phyloP scores from a whole-genome alignment of 2,113 vertebrate species.

The Ctenomys sociabilis region DNA sequence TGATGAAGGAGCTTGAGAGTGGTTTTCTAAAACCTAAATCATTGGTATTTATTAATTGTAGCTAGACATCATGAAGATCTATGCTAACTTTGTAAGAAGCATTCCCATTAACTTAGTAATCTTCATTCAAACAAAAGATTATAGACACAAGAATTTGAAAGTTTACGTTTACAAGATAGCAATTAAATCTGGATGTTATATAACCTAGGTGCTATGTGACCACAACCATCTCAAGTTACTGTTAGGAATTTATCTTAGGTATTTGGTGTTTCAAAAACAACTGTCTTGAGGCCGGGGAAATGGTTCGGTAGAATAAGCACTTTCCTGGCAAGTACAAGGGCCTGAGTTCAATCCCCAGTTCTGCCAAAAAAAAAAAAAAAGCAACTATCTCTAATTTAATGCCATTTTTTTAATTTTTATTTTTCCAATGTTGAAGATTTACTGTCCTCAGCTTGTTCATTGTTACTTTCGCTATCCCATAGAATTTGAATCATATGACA shows the following conservation, averaged over 20 bases:
- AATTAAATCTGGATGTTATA: background rate
- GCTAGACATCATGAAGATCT: background rate
- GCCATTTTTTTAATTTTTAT: background rate
- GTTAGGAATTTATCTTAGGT: background rate
- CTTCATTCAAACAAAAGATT: background rate
- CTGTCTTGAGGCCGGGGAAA: no score
- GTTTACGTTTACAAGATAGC: background rate
- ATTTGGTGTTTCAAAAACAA: background rate
- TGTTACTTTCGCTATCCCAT: background rate
- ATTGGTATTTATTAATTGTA: slow-evolving; percentile 19
- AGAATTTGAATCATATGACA: background rate
- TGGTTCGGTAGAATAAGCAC: no score
- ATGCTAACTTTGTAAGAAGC: background rate
- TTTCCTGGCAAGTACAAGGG: no score
- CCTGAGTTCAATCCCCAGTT: no score
- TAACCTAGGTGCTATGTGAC: background rate
- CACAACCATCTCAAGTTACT: background rate
- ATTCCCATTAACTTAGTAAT: background rate
- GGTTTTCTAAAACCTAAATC: background rate
- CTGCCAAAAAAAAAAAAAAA: no score
- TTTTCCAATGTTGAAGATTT: background rate
- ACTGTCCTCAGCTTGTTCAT: background rate
- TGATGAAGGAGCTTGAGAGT: background rate
- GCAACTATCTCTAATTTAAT: no score
- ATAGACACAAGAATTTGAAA: background rate